phyloP scores from a whole-genome alignment of 2,113 vertebrate genomes.

The Syrmaticus mikado region DNA sequence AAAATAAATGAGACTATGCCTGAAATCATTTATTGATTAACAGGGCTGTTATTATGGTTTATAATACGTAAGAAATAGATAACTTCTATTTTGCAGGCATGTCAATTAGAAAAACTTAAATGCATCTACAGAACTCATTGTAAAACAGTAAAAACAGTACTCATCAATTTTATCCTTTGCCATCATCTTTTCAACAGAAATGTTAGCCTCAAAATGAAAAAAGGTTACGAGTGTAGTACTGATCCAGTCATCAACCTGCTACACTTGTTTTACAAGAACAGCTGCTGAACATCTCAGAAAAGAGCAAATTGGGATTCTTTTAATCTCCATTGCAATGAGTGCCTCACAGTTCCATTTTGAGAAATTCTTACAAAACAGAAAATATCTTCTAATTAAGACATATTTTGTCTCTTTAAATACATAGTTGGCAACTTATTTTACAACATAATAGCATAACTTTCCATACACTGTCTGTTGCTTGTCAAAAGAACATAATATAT shows the following conservation, averaged over 20 bases:
- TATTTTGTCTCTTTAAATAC: constrained; percentile 3
- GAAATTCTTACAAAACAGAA: not conserved
- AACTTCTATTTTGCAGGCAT: not conserved
- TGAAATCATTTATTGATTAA: not conserved
- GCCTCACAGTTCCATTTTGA: not conserved
- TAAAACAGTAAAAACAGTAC: not conserved
- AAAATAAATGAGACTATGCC: not conserved
- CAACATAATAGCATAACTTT: not conserved
- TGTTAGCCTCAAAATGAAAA: not conserved
- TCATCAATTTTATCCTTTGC: not conserved
- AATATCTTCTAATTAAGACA: not conserved
- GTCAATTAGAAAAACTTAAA: not conserved
- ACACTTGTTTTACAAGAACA: not conserved
- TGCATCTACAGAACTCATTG: not conserved
- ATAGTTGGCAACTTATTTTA: not conserved
- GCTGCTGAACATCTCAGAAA: not conserved
- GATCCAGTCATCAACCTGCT: not conserved
- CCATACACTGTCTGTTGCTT: constrained; percentile 11
- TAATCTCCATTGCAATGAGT: not conserved
- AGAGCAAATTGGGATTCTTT: not conserved
- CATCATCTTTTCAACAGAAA: not conserved
- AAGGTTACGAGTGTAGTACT: not conserved
- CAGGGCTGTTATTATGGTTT: not conserved
- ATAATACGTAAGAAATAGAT: not conserved
- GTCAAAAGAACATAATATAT: not conserved